These are phyloP conservation scores for Abramis brama DNA, from an alignment of 2,113 vertebrate species.

Conservation along the genomic window DNA sequence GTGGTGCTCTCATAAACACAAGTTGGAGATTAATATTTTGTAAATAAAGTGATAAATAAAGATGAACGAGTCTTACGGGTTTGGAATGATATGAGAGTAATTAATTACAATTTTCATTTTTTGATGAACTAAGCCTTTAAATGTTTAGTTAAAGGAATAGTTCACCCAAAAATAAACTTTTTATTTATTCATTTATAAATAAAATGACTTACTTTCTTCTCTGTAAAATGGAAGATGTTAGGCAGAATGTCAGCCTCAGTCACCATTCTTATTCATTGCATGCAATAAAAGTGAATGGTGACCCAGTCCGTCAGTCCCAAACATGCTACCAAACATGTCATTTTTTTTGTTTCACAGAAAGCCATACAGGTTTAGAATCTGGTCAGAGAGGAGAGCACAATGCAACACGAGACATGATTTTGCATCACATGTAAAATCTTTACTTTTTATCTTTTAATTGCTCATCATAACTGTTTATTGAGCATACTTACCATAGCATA, in stretches of 20 bases:
- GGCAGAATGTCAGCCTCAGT: background rate
- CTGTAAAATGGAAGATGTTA: background rate
- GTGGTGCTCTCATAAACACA: no score
- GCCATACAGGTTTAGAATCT: background rate
- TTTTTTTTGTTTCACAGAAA: background rate
- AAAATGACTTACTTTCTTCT: background rate
- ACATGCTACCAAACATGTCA: background rate
- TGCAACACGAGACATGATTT: background rate
- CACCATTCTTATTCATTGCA: background rate
- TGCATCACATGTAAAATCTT: background rate
- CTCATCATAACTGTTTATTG: background rate
- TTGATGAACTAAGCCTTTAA: no score
- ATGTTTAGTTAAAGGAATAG: background rate
- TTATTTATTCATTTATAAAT: no score
- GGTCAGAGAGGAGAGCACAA: background rate
- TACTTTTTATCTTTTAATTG: background rate
- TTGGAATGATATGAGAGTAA: no score
- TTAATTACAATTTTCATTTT: no score
- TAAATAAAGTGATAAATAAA: no score
- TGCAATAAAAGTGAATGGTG: background rate
- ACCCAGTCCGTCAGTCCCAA: background rate
- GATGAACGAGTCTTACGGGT: no score
- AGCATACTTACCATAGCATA: conserved; percentile 3
- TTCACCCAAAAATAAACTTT: background rate
- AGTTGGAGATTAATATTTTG: no score